phyloP scores from a whole-genome alignment of 35 echinoderm and acorn worm species.

The Lytechinus pictus region DNA sequence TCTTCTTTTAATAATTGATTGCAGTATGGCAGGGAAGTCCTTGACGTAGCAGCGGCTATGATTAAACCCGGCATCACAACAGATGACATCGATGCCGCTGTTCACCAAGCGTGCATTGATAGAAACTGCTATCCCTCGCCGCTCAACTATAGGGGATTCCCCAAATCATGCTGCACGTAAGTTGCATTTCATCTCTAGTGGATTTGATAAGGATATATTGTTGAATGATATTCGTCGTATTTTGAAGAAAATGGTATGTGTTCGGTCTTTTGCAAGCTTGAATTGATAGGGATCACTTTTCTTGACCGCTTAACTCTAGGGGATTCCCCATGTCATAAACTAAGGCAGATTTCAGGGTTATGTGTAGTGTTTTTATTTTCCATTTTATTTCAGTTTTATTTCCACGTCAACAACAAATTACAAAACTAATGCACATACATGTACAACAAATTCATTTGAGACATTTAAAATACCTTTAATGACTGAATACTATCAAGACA shows the following conservation, averaged over 20 bases:
- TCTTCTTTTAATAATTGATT: not conserved
- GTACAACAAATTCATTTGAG: no score
- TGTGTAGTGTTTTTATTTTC: no score
- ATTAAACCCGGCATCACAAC: constrained; percentile 87
- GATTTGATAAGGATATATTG: not conserved
- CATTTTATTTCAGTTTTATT: no score
- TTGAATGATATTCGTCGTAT: not conserved
- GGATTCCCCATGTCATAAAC: constrained; percentile 91
- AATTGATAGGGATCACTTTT: constrained; percentile 91
- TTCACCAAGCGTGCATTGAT: constrained; percentile 93
- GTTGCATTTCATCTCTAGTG: constrained; percentile 25
- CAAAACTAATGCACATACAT: no score
- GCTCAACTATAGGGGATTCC: constrained; percentile 92
- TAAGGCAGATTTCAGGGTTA: no score
- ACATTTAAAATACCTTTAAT: no score
- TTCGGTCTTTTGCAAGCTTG: constrained; percentile 61
- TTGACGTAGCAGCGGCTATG: constrained; percentile 81
- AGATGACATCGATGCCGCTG: constrained; percentile 92
- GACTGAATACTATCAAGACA: no score
- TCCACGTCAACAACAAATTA: no score
- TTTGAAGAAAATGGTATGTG: not conserved
- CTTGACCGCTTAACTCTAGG: constrained; percentile 92
- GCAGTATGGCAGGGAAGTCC: constrained; percentile 88
- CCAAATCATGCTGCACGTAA: constrained; percentile 99
- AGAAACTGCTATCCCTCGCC: constrained; percentile 98